Evolutionary conservation across 2,113 vertebrate genomes (phyloP), one percentile per base, ranked within the genome.

Genomic region (Ondatra zibethicus): DNA sequence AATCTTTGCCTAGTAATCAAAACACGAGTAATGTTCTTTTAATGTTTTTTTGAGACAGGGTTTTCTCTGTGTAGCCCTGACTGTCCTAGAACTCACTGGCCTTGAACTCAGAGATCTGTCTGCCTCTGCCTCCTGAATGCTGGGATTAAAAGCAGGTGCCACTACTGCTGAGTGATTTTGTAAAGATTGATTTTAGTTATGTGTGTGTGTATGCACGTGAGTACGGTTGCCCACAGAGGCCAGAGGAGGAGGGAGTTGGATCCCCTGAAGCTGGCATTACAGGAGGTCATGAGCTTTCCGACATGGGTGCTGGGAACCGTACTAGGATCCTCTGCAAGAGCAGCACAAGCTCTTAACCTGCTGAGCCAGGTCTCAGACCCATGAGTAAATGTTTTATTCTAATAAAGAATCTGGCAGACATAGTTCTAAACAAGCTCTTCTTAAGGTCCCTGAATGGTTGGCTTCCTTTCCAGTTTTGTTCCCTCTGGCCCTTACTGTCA

Each of bases 401-500:
- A 61, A 61, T 58, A 47, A 17, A 86, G 55, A 7, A 27, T 13
- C 3, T 3, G 19, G 87, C n/a, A 27, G 14, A 16, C 55, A 7
- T 0, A 0, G 25, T 9, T 68, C 25, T 77, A 52, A 66, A 42
- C 65, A 10, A 42, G 27, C 12, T 10, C 29, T 85, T 82, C 7
- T 31, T 78, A 33, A 23, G 23, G 63, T 23, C 39, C 29, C 72
- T 0, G 27, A 17, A n/a, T 72, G 58, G 66, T 27, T 3, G 7
- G 52, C 33, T 63, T 63, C 0, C 16, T 0, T 31, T 12, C 70
- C 2, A 9, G 29, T 17, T 29, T 3, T 73, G 66, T 42, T 39
- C 47, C 63, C 42, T 0, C 3, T 33, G 12, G 3, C 0, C 0
- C 5, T 3, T 2, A 0, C 6, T 39, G 76, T 80, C 0, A 39